phyloP scores from a whole-genome alignment of 92 coral and sea anemone species.

The Parazoanthus swiftii region DNA sequence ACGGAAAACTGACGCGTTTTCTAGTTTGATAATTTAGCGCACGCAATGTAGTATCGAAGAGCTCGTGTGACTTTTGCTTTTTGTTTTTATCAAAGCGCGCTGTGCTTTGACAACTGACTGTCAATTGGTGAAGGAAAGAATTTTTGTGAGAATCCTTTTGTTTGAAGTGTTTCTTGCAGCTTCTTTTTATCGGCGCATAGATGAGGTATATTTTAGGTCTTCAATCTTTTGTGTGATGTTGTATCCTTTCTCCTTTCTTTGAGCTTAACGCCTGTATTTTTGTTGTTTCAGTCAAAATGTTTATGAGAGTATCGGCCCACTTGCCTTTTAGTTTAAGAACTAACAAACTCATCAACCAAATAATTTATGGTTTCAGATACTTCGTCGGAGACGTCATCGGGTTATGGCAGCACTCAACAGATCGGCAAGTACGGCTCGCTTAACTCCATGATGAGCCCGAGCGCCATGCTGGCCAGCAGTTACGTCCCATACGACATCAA shows the following conservation, averaged over 20 bases:
- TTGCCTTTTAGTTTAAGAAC: neutral
- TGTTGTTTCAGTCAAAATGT: neutral
- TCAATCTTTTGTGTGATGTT: neutral
- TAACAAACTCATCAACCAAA: neutral
- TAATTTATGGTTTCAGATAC: conserved; percentile 14
- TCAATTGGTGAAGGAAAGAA: neutral
- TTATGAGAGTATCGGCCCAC: too few species aligned
- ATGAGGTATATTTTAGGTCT: neutral
- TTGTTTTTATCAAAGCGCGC: too few species aligned
- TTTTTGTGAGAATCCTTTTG: neutral
- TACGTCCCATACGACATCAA: conserved; percentile 5
- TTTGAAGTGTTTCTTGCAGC: neutral
- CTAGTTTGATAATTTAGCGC: too few species aligned
- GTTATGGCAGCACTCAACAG: conserved; percentile 36
- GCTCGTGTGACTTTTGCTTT: too few species aligned
- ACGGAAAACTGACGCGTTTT: too few species aligned
- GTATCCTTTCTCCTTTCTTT: neutral
- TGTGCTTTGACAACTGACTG: neutral
- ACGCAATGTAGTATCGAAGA: too few species aligned
- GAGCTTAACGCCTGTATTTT: neutral
- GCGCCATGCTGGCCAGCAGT: conserved; percentile 43
- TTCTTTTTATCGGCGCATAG: neutral
- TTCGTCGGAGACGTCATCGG: conserved; percentile 37
- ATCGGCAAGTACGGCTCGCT: conserved; percentile 36
- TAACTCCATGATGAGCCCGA: conserved; percentile 39